These are phyloP conservation scores for Nesidiocoris tenuis DNA, from an alignment of 2,888 invertebrate genomes.

Conservation along the genomic window DNA sequence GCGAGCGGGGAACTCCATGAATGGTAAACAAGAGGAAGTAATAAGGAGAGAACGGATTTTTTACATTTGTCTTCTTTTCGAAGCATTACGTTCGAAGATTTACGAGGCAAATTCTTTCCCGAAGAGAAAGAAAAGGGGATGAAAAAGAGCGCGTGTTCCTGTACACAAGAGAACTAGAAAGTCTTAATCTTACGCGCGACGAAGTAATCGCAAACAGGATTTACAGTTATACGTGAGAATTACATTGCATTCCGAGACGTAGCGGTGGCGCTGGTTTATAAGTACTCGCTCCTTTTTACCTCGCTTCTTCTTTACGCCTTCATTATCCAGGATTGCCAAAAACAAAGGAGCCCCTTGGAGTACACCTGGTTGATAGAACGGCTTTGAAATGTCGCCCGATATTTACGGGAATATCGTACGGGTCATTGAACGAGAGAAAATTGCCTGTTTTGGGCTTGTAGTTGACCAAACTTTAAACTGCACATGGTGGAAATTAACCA, in stretches of 20 bases:
- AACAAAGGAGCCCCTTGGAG: too few relatives aligned
- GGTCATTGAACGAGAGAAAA: too few relatives aligned
- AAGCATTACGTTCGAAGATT: conserved; percentile 4
- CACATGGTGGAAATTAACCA: too few relatives aligned
- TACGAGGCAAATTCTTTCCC: background rate
- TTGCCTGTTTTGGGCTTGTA: too few relatives aligned
- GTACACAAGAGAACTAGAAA: background rate
- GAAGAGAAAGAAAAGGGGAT: background rate
- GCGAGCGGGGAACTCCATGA: background rate
- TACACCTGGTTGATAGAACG: too few relatives aligned
- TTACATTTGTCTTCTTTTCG: conserved; percentile 22
- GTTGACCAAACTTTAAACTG: too few relatives aligned
- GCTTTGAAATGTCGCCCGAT: too few relatives aligned
- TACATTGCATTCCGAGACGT: background rate
- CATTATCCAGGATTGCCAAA: too few relatives aligned
- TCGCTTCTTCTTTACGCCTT: too few relatives aligned
- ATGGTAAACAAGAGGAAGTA: conserved; percentile 33
- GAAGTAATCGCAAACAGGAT: background rate
- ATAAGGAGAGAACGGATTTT: conserved; percentile 14
- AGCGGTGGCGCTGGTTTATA: too few relatives aligned
- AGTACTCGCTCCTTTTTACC: too few relatives aligned
- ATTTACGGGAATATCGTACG: too few relatives aligned
- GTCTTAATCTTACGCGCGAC: background rate
- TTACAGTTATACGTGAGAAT: background rate
- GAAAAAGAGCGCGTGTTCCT: background rate